Evolutionary conservation across 64 coral and sea anemone species (phyloP), one percentile per base, ranked within the genome.

Genomic region (Orbicella faveolata): DNA sequence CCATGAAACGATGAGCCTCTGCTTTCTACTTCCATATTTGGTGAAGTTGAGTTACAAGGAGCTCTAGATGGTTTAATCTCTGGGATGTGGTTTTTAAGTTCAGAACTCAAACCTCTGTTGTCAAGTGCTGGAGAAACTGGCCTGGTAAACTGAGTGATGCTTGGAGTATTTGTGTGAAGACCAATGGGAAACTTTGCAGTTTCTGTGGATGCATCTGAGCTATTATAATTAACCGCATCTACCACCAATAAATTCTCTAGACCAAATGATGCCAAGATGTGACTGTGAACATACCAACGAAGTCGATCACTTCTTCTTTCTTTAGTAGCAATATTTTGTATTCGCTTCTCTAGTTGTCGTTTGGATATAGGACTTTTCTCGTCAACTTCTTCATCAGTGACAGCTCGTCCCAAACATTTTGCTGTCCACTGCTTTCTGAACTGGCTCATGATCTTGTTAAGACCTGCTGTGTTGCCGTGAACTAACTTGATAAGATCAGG

Each of bases 361-460:
- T 94, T 98, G 13, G 96, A 98, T 37, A 98, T 94, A 4, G 93
- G 93, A 34, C 93, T 84, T 39, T 87, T 98, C 78, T 92, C 73
- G 62, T 93, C 89, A 52, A 80, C 79, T 81, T 94, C 57, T 51
- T 74, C 61, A 34, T 81, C 79, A 25, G 73, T 33, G 66, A 80
- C 53, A 66, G 57, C 72, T 80, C 89, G 88, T 3, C 79, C 83
- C 17, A 81, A 55, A 37, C 76, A 98, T 59, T 94, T 98, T 11
- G 86, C 83, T 69, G 96, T 91, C 96, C 96, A 98, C 16, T 94
- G 93, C 20, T 89, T 90, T 73, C 90, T 84, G 78, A 97, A 97
- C 19, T 84, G 51, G 59, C 83, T 73, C 26, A 93, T 94, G 26
- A 97, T 80, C 87, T 97, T 97, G 52, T 61, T 79, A 62, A 97